Percentiles rank a stretch among this genome's conserved stretches.
phyloP scores from a whole-genome alignment of 2,888 invertebrate species.

The Alsophila aescularia region DNA sequence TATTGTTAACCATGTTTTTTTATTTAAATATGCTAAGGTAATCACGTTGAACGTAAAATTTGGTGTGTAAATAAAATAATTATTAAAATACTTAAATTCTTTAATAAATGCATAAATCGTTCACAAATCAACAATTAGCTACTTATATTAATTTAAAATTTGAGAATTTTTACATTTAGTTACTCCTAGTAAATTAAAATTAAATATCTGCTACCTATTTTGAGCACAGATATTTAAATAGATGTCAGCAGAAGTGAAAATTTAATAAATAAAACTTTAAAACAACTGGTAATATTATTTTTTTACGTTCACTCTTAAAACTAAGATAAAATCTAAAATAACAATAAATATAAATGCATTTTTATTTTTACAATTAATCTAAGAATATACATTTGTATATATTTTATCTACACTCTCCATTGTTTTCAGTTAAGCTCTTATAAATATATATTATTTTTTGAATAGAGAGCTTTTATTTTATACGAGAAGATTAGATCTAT shows the following conservation, averaged over 20 bases:
- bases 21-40: too few species aligned
- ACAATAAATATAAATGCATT: constrained; percentile 73
- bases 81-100: constrained; percentile 48
- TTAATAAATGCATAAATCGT: constrained; percentile 74
- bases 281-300: constrained; percentile 29
- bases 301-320: constrained; percentile 59
- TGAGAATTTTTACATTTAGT: constrained; percentile 40
- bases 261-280: constrained; percentile 18
- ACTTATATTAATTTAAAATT: constrained; percentile 40
- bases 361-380: constrained; percentile 57
- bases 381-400: constrained; percentile 46
- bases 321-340: constrained; percentile 53
- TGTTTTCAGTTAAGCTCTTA: constrained; percentile 22
- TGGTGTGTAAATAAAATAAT: constrained; percentile 27
- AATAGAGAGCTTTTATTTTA: constrained; percentile 33
- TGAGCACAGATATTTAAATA: constrained; percentile 16
- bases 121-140: constrained; percentile 55
- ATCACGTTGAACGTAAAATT: too few species aligned
- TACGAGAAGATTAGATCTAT: not conserved
- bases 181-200: constrained; percentile 32
- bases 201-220: constrained; percentile 19
- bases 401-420: constrained; percentile 37
- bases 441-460: constrained; percentile 10
- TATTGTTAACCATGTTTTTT: not conserved
- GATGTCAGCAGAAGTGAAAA: constrained; percentile 5